Percentiles rank a stretch among this genome's conserved stretches.
Evolutionary conservation across 2,113 vertebrate genomes (phyloP).

Genomic region (Hydropotes inermis): DNA sequence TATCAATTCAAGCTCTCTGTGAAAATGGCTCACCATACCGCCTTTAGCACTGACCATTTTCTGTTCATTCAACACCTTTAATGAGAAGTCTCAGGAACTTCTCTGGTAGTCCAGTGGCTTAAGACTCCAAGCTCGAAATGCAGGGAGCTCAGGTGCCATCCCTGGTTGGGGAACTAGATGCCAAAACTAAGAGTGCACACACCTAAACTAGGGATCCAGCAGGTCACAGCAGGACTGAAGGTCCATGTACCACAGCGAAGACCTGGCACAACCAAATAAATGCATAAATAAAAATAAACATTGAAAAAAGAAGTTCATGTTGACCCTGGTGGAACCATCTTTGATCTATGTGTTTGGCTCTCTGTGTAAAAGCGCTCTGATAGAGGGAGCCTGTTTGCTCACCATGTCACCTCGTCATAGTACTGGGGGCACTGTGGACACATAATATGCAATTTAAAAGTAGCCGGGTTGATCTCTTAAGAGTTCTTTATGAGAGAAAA

Average conservation of each 20-base stretch:
- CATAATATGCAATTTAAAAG: neutral
- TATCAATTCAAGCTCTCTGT: neutral
- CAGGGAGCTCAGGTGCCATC: neutral
- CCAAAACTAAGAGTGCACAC: neutral
- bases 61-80: neutral
- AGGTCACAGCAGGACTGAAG: neutral
- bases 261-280: neutral
- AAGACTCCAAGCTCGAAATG: neutral
- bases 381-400: too few relatives aligned
- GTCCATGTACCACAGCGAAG: neutral
- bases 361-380: neutral
- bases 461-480: neutral
- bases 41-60: neutral
- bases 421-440: neutral
- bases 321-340: neutral
- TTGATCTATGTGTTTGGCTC: neutral
- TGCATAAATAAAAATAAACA: neutral
- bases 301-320: neutral
- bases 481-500: neutral
- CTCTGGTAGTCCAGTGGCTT: neutral
- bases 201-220: neutral
- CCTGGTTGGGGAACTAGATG: neutral
- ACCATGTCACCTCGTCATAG: neutral
- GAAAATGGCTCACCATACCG: neutral
- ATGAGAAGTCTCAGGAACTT: neutral